phyloP scores from a whole-genome alignment of 1,140 invertebrate genomes.

The Caenorhabditis briggsae region DNA sequence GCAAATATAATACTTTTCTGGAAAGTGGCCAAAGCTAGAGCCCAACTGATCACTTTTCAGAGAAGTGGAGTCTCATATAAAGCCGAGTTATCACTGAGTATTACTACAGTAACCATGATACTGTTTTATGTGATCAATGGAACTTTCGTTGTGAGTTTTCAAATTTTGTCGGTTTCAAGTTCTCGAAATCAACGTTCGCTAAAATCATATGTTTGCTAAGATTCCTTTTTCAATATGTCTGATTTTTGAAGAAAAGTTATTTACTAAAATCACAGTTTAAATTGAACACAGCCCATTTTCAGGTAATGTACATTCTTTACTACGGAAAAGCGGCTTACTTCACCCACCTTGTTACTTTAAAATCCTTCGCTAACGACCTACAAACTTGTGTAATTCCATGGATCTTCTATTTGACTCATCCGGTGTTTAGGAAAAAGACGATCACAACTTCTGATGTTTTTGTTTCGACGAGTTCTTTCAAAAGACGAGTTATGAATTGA shows the following conservation, averaged over 20 bases:
- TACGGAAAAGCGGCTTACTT: neutral
- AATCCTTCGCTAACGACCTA: neutral
- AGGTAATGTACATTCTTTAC: neutral
- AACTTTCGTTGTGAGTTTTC: neutral
- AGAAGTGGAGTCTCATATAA: neutral
- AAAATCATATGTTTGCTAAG: too few relatives aligned
- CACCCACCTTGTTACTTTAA: neutral
- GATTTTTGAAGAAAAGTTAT: too few relatives aligned
- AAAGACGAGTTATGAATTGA: neutral
- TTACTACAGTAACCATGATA: slow-evolving; percentile 11
- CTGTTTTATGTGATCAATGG: slow-evolving; percentile 42
- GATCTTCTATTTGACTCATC: slow-evolving; percentile 42
- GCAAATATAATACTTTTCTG: neutral
- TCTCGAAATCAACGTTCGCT: too few relatives aligned
- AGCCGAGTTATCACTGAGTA: slow-evolving; percentile 1
- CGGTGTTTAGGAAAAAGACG: neutral
- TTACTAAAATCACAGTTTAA: too few relatives aligned
- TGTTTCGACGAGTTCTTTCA: slow-evolving; percentile 5
- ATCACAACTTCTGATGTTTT: neutral
- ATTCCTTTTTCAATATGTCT: too few relatives aligned
- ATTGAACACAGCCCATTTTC: neutral
- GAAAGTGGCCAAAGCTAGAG: neutral
- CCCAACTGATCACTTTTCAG: neutral
- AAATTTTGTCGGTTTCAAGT: too few relatives aligned
- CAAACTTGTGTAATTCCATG: slow-evolving; percentile 10